These are phyloP conservation scores for Gerris buenoi DNA, from an alignment of 1,140 invertebrate species.

Conservation along the genomic window DNA sequence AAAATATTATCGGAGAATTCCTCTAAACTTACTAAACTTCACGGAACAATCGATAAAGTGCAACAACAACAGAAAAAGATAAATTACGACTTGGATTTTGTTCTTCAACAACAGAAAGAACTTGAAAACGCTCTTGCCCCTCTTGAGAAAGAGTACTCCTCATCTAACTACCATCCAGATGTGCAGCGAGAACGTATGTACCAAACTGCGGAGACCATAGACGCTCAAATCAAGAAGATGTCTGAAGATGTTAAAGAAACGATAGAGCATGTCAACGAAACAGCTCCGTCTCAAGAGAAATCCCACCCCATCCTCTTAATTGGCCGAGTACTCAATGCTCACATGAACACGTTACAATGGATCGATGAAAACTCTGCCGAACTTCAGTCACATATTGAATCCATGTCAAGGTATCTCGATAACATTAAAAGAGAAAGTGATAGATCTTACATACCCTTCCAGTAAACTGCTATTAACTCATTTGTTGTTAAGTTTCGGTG, in stretches of 20 bases:
- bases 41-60: conserved; percentile 9
- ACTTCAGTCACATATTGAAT: conserved; percentile 63
- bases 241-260: conserved; percentile 83
- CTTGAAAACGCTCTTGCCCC: conserved; percentile 72
- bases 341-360: conserved; percentile 92
- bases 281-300: conserved; percentile 64
- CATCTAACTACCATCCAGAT: conserved; percentile 55
- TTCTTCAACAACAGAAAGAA: conserved; percentile 81
- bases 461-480: too few relatives aligned
- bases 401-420: conserved; percentile 67
- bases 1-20: conserved; percentile 75
- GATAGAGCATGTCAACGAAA: conserved; percentile 83
- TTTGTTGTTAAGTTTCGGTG: too few relatives aligned
- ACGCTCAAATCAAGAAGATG: conserved; percentile 85
- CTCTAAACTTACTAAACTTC: conserved; percentile 48
- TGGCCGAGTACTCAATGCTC: conserved; percentile 83
- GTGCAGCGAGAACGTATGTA: conserved; percentile 77
- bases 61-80: conserved; percentile 74
- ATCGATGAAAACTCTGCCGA: conserved; percentile 60
- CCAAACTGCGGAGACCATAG: conserved; percentile 71
- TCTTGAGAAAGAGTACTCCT: conserved; percentile 59
- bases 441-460: background rate
- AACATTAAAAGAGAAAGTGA: conserved; percentile 45
- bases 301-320: conserved; percentile 82
- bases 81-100: conserved; percentile 88